phyloP scores from a whole-genome alignment of 2,888 invertebrate species.

The Chorisops tibialis region DNA sequence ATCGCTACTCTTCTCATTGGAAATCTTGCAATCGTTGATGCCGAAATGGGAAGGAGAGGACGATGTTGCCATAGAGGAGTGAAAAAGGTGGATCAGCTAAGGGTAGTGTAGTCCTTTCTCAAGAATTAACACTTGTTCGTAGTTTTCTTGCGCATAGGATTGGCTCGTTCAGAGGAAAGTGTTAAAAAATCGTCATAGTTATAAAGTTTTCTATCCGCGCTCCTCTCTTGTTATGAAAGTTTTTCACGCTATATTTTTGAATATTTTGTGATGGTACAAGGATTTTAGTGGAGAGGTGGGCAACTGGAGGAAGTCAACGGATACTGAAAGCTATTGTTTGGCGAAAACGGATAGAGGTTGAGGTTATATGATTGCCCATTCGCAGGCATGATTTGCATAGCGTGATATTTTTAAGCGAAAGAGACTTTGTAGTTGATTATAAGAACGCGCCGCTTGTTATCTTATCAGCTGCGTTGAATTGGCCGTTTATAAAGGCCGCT shows the following conservation, averaged over 20 bases:
- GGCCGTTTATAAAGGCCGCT: too few species aligned
- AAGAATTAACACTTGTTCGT: background rate
- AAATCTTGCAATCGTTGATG: background rate
- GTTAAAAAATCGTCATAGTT: conserved; percentile 29
- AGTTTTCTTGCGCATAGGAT: background rate
- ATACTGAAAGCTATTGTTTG: background rate
- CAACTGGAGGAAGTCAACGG: background rate
- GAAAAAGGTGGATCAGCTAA: too few species aligned
- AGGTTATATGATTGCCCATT: conserved; percentile 7
- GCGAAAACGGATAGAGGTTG: background rate
- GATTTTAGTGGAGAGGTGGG: background rate
- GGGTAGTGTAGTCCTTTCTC: background rate
- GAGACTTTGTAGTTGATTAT: too few species aligned
- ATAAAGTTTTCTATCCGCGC: conserved; percentile 5
- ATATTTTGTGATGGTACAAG: background rate
- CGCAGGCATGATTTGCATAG: conserved; percentile 17
- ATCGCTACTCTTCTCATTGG: background rate
- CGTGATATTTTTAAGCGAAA: background rate
- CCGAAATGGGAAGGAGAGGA: background rate
- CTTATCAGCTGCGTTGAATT: too few species aligned
- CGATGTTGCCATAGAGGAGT: background rate
- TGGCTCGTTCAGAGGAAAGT: conserved; percentile 1
- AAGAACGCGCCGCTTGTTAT: too few species aligned
- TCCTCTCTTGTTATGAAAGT: background rate
- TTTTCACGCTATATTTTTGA: conserved; percentile 20